Conservation (phyloP, 2,888 invertebrate species). For the Bembecia ichneumoniformis region DNA sequence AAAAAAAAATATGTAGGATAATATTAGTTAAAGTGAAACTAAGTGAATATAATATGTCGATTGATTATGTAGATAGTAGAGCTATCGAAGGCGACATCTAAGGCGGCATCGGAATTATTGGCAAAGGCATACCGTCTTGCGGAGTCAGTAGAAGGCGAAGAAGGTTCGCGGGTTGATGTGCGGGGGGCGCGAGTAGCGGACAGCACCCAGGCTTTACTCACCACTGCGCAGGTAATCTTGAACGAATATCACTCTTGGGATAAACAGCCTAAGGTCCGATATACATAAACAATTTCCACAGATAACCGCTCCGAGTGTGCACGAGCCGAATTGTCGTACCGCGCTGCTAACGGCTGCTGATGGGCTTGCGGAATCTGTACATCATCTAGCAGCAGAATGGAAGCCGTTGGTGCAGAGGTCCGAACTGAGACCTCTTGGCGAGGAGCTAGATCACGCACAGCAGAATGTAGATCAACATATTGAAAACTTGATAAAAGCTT, state of each 20-base stretch:
- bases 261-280: neutral
- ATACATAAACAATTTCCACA: constrained; percentile 11
- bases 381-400: constrained; percentile 25
- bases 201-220: constrained; percentile 24
- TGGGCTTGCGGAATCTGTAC: constrained; percentile 26
- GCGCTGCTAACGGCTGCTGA: constrained; percentile 40
- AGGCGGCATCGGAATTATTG: constrained; percentile 22
- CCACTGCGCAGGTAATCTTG: constrained; percentile 25
- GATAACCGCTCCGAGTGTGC: constrained; percentile 43
- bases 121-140: constrained; percentile 22
- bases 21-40: neutral
- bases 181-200: constrained; percentile 21
- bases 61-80: constrained; percentile 16
- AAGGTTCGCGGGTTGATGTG: constrained; percentile 16
- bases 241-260: neutral
- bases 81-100: constrained; percentile 21
- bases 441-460: constrained; percentile 29
- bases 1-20: too few relatives aligned
- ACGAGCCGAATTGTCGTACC: constrained; percentile 50
- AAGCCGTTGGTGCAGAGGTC: constrained; percentile 31
- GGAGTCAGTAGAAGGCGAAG: constrained; percentile 16
- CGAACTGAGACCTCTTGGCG: constrained; percentile 13
- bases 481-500: constrained; percentile 27
- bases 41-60: neutral
- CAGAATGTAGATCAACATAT: constrained; percentile 31